These are phyloP conservation scores for Pomatorhinus ruficollis DNA, from an alignment of 2,113 vertebrate species.

Conservation along the genomic window DNA sequence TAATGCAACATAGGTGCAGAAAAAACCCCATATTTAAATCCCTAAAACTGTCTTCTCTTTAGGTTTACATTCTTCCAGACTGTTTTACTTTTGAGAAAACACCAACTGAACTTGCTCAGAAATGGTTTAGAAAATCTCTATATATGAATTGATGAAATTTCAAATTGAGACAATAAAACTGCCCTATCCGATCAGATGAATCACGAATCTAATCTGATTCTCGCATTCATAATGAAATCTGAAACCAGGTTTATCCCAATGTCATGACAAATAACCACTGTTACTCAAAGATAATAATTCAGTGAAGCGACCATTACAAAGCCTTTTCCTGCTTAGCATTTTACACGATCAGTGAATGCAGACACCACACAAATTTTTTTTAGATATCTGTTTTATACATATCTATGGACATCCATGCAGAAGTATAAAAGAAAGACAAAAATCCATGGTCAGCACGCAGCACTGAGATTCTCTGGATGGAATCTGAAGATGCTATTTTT, in stretches of 20 bases:
- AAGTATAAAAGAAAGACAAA: not conserved
- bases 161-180: not conserved
- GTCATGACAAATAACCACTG: not conserved
- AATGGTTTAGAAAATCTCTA: not conserved
- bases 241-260: not conserved
- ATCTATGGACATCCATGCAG: too few relatives aligned
- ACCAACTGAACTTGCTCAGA: not conserved
- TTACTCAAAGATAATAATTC: not conserved
- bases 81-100: not conserved
- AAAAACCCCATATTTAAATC: fast-evolving
- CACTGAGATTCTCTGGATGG: not conserved
- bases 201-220: not conserved
- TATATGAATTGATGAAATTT: not conserved
- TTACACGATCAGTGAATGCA: not conserved
- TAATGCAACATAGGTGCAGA: not conserved
- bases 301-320: not conserved
- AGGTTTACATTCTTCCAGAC: not conserved
- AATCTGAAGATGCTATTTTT: not conserved
- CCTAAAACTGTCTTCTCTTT: not conserved
- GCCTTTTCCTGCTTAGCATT: not conserved
- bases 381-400: not conserved
- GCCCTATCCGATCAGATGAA: not conserved
- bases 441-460: not conserved
- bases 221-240: not conserved
- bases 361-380: not conserved